Evolutionary conservation across 2,888 invertebrate species (phyloP), one percentile per base, ranked within the genome.

Genomic region (Phasia obesa): DNA sequence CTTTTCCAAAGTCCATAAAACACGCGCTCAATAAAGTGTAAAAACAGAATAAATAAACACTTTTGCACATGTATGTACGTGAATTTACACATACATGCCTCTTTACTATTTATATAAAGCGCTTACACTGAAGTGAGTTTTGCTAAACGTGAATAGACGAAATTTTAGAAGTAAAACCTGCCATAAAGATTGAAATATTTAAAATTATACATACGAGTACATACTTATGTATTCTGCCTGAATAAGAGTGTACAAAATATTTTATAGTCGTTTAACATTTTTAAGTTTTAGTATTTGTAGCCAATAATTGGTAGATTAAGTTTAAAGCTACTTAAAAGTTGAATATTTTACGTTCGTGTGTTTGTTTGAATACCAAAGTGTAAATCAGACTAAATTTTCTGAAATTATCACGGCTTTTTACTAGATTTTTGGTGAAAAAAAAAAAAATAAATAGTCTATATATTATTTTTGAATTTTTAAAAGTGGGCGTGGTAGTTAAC

Each of bases 1-100:
- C 67, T 69, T 53, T 59, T 71, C 65, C 47, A 81, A 73, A 81
- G 60, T 55, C 71, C 67, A 77, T 81, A 73, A 73, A 77, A 53
- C 59, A 76, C 60, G 42, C 47, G 60, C 55, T 73, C 62, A 77
- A 81, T 77, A 77, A 71, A 71, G 60, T 71, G 53, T 42, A 59
- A 55, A 69, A 57, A 62, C 13, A 13, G 9, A 44, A 51, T 47
- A 49, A 13, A 42, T 47, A 67, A 38, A 19, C 38, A 76, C 17
- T 19, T n/a, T 19, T 59, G 44, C 3, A 57, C 17, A 7, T 6
- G 17, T 19, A 17, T 17, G 44, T 7, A 47, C 3, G n/a, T 1
- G 15, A n/a, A n/a, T n/a, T n/a, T n/a, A n/a, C 42, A 42, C 4
- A 42, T n/a, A n/a, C n/a, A n/a, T 38, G 11, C 2, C 2, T 4